Conservation (phyloP, 2,113 vertebrate genomes). For the Phrynosoma blainvillii region DNA sequence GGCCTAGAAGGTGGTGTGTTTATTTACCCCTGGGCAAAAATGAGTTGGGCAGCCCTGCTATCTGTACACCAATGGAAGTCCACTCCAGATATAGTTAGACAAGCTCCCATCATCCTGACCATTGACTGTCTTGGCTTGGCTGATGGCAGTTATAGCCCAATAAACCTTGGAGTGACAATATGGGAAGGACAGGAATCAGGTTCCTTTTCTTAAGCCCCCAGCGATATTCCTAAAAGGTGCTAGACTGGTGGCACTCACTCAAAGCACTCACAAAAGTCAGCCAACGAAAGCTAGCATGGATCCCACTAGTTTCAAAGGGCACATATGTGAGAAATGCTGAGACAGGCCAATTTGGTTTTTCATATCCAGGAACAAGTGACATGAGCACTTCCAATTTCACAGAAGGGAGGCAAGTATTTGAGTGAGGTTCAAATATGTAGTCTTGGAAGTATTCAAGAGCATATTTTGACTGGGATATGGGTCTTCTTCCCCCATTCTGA, state of each 20-base stretch:
- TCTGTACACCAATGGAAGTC: background rate
- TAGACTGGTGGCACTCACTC: background rate
- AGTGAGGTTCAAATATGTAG: background rate
- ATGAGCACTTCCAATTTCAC: background rate
- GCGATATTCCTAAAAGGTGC: background rate
- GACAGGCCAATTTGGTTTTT: background rate
- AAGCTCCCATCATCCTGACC: no score
- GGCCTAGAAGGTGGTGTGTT: background rate
- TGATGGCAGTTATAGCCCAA: background rate
- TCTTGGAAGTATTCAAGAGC: background rate
- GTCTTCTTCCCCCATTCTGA: background rate
- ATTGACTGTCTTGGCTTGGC: no score
- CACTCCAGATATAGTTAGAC: background rate
- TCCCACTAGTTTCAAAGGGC: slow-evolving; percentile 5
- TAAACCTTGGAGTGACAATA: background rate
- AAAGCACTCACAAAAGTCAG: background rate
- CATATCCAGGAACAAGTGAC: background rate
- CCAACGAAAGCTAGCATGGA: background rate
- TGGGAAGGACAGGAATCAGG: background rate
- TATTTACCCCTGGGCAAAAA: background rate
- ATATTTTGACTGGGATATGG: background rate
- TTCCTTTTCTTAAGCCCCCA: background rate
- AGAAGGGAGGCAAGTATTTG: background rate
- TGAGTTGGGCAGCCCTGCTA: background rate
- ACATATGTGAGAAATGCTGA: background rate